A percentile compares a stretch with the other conserved stretches of the same genome.
These are phyloP conservation scores for Alectura lathami DNA, from an alignment of 2,113 vertebrate genomes.

Conservation along the genomic window DNA sequence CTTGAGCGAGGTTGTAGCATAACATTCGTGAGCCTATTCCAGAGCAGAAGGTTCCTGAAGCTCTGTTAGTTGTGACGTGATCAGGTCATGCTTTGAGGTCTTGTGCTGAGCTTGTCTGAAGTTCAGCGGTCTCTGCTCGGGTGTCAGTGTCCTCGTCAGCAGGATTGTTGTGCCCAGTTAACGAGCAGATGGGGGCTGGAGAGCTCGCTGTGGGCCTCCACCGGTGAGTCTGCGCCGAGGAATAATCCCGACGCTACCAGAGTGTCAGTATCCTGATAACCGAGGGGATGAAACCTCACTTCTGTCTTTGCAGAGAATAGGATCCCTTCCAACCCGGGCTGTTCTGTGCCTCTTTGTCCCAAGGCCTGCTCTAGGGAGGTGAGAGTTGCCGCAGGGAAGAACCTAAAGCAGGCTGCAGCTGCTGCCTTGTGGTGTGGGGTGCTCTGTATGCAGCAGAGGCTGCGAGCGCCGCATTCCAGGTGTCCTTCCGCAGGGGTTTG, in stretches of 20 bases:
- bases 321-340: no score
- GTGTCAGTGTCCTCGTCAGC: background rate
- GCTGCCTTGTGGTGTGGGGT: background rate
- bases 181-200: background rate
- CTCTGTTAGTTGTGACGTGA: background rate
- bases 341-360: background rate
- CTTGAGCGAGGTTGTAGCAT: background rate
- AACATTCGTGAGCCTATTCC: background rate
- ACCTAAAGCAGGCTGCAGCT: background rate
- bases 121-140: background rate
- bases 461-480: conserved; percentile 23
- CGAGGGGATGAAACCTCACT: background rate
- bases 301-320: background rate
- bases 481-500: conserved; percentile 35
- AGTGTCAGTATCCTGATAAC: no score
- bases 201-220: background rate
- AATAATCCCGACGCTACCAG: background rate
- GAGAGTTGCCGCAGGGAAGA: background rate
- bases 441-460: background rate
- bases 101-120: background rate
- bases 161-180: background rate
- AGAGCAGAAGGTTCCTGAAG: background rate
- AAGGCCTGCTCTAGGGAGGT: background rate
- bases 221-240: background rate
- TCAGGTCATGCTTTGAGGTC: background rate